Evolutionary conservation across 2,888 invertebrate genomes (phyloP), one percentile per base, ranked within the genome.

Genomic region (Hypolimnas misippus): DNA sequence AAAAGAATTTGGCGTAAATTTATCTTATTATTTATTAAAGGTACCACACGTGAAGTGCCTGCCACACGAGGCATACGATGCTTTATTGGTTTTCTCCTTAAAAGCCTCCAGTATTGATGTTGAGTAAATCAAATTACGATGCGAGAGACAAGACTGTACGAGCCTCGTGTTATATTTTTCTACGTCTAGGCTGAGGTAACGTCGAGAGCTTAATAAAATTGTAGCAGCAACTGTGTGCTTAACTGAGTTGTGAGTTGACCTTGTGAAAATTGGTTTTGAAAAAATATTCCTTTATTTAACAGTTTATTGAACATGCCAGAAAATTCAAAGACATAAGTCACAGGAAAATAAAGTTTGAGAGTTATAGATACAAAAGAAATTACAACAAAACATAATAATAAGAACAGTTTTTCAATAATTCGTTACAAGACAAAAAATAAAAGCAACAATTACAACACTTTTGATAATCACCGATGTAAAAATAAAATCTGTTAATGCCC

Each of bases 111-210:
- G 65, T 73, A 75, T 76, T 76, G 74, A 78, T 76, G 76, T 76
- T 70, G 67, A 71, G 76, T 73, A 76, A 83, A 84, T 81, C 71
- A 77, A 84, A 84, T 84, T 83, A 79, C 68, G 66, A 65, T 65
- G 57, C 54, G 62, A 60, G 60, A 61, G 61, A 61, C 54, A 38
- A 49, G 46, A 25, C 60, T 31, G 29, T 54, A 40, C 59, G 55
- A 44, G 35, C 29, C 40, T 57, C 54, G 33, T 59, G 19, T 51
- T 61, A 55, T 58, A 54, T 46, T 46, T 46, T 60, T 46, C 54
- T 53, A 29, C 35, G 57, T 38, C 35, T 38, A 51, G 44, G 50
- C 29, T 19, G 25, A 54, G 52, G 33, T 33, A 46, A 54, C 61
- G 57, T 60, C 56, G 60, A 35, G 14, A 7, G 12, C 17, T 35